These are phyloP conservation scores for Paracentrotus lividus DNA, from an alignment of 53 echinoderm and acorn worm species.

Conservation along the genomic window DNA sequence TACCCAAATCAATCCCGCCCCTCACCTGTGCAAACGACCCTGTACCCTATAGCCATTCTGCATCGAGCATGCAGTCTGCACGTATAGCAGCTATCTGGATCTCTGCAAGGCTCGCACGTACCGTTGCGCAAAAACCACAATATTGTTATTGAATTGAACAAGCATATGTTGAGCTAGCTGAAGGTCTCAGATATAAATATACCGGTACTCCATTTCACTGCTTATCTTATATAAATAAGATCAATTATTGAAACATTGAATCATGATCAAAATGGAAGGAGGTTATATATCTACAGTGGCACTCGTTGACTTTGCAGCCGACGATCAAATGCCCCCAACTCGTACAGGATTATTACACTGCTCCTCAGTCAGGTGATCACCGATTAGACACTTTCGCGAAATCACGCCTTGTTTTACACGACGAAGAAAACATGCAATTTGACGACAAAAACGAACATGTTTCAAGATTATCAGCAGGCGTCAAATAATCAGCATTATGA, in stretches of 20 bases:
- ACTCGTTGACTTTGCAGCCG: conserved; percentile 52
- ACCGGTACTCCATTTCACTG: neutral
- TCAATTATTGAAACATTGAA: neutral
- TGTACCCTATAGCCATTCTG: too few relatives aligned
- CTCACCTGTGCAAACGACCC: too few relatives aligned
- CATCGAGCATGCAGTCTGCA: too few relatives aligned
- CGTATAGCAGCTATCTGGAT: too few relatives aligned
- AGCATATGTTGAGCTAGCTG: too few relatives aligned
- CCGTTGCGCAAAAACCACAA: too few relatives aligned
- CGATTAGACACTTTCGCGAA: neutral
- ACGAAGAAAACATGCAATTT: conserved; percentile 57
- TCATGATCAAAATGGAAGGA: neutral
- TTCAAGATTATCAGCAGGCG: conserved; percentile 26
- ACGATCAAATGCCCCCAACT: conserved; percentile 61
- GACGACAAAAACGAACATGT: neutral
- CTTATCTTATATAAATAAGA: too few relatives aligned
- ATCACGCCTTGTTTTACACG: conserved; percentile 36
- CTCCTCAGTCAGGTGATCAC: too few relatives aligned
- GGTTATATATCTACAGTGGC: neutral
- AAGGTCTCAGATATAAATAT: too few relatives aligned
- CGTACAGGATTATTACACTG: conserved; percentile 6
- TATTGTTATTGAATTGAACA: too few relatives aligned
- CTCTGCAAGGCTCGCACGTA: too few relatives aligned
- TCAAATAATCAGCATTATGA: conserved; percentile 7
- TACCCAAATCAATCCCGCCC: too few relatives aligned